Evolutionary conservation across 37 sponge, comb jelly and placozoan genomes (phyloP).

Genomic region (Sycon ciliatum): DNA sequence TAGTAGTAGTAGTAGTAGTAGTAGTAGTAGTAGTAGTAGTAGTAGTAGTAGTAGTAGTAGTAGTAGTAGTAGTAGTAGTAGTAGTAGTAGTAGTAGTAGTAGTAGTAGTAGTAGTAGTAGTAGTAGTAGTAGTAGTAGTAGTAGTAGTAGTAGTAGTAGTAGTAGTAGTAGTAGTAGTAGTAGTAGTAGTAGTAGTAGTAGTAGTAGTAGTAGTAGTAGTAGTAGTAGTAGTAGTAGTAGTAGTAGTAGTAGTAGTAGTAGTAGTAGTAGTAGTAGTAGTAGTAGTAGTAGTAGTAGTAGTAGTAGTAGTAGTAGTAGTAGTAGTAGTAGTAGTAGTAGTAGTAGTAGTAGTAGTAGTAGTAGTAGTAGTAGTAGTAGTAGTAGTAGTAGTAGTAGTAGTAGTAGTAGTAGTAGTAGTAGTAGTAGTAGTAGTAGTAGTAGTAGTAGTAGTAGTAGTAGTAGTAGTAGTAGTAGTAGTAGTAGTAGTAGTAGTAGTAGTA

Average conservation of each 20-base stretch:
- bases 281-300: conserved; percentile 10
- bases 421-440: background rate
- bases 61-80: background rate
- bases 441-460: background rate
- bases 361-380: conserved; percentile 11
- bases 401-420: background rate
- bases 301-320: conserved; percentile 9
- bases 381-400: background rate
- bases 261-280: conserved; percentile 2
- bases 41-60: conserved; percentile 13
- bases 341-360: conserved; percentile 9
- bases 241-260: conserved; percentile 11
- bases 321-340: conserved; percentile 2
- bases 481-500: background rate
- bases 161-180: background rate
- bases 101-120: conserved; percentile 11
- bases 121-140: conserved; percentile 2
- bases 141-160: conserved; percentile 2
- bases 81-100: conserved; percentile 2
- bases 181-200: background rate
- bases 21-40: conserved; percentile 8
- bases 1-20: conserved; percentile 2
- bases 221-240: conserved; percentile 14
- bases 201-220: background rate
- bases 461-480: background rate